These are phyloP conservation scores for Pitta sordida DNA, from an alignment of 2,113 vertebrate genomes.

Conservation along the genomic window DNA sequence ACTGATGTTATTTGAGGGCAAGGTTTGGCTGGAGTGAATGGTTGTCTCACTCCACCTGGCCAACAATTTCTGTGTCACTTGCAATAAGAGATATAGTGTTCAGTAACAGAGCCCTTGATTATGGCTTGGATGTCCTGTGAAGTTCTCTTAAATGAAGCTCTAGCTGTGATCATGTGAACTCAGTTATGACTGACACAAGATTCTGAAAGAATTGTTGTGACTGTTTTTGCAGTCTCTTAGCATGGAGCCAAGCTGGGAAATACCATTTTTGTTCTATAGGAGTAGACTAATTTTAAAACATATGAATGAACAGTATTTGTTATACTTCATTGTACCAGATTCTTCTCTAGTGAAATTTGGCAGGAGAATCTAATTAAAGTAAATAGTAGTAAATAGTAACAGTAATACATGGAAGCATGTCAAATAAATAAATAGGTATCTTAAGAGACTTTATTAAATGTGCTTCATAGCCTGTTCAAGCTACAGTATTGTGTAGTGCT, in stretches of 20 bases:
- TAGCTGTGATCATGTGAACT: not conserved
- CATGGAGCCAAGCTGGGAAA: not conserved
- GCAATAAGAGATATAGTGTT: not conserved
- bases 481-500: not conserved
- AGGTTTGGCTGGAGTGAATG: not conserved
- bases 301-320: slow-evolving; percentile 58
- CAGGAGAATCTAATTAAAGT: slow-evolving; percentile 59
- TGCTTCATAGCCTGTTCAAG: not conserved
- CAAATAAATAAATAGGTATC: slow-evolving; percentile 26
- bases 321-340: slow-evolving; percentile 48
- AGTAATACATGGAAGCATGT: slow-evolving; percentile 32
- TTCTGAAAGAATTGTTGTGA: not conserved
- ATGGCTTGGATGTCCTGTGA: not conserved
- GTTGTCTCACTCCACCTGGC: not conserved
- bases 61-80: not conserved
- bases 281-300: slow-evolving; percentile 35
- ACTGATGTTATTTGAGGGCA: not conserved
- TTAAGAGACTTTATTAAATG: not conserved
- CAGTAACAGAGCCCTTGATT: accelerated
- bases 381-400: slow-evolving; percentile 22
- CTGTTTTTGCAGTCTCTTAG: not conserved
- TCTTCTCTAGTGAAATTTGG: slow-evolving; percentile 59
- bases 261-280: not conserved
- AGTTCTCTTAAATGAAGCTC: not conserved
- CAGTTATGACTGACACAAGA: not conserved